phyloP scores from a whole-genome alignment of 2,797 vertebrate genomes.

The Rachycentron canadum region DNA sequence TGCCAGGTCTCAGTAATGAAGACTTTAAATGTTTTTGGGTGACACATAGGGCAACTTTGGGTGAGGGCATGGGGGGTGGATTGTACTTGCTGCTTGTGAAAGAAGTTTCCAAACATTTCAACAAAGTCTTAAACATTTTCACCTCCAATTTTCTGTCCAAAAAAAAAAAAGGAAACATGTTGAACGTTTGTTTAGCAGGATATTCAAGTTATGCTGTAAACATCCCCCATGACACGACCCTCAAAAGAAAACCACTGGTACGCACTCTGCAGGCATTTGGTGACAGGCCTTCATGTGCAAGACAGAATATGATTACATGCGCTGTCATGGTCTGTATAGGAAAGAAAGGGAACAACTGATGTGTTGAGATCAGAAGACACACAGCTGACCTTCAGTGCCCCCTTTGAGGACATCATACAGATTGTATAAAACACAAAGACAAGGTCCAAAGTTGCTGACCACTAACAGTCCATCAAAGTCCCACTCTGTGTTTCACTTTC shows the following conservation, averaged over 20 bases:
- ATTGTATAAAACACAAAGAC: constrained; percentile 29
- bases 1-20: constrained; percentile 64
- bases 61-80: constrained; percentile 7
- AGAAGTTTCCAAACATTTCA: constrained; percentile 42
- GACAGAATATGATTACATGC: constrained; percentile 9
- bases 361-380: constrained; percentile 28
- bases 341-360: constrained; percentile 5
- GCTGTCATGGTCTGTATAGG: not conserved
- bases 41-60: constrained; percentile 51
- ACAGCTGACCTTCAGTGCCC: constrained; percentile 20
- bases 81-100: constrained; percentile 36
- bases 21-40: constrained; percentile 62
- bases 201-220: constrained; percentile 34
- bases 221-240: constrained; percentile 30
- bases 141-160: constrained; percentile 15
- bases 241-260: constrained; percentile 36
- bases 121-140: constrained; percentile 32
- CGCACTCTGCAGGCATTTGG: constrained; percentile 16
- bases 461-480: constrained; percentile 18
- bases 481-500: constrained; percentile 14
- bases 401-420: not conserved
- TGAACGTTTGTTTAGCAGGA: constrained; percentile 30
- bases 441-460: constrained; percentile 19
- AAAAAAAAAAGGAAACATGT: constrained; percentile 27
- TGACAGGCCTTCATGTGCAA: constrained; percentile 19